Evolutionary conservation across 2,797 vertebrate species (phyloP).

Genomic region (Phataginus tricuspis): DNA sequence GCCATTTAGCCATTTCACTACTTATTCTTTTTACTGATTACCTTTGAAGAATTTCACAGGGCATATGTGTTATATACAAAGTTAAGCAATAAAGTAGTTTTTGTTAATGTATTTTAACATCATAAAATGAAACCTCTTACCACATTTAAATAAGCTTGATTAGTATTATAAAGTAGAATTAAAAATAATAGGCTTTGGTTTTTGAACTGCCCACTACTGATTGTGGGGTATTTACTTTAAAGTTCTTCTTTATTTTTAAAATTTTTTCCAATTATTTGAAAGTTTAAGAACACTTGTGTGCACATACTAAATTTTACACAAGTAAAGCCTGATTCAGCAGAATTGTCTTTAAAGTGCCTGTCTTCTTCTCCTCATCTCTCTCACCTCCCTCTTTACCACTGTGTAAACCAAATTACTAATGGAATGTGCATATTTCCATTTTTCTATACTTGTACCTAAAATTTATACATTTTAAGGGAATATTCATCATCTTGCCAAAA

Average conservation of each 20-base stretch:
- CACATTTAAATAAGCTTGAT: slow-evolving; percentile 10
- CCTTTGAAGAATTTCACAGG: background rate
- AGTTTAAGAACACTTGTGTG: background rate
- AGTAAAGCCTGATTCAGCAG: background rate
- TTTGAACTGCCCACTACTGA: background rate
- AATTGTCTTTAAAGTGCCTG: background rate
- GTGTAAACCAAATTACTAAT: background rate
- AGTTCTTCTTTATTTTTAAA: background rate
- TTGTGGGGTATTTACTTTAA: background rate
- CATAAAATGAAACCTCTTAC: background rate
- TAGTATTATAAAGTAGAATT: background rate
- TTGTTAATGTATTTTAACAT: background rate
- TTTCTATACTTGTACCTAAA: background rate
- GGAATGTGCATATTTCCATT: background rate
- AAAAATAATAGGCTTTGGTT: background rate
- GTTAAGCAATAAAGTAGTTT: background rate
- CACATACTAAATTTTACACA: background rate
- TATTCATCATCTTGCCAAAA: background rate
- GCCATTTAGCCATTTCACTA: background rate
- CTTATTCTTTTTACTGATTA: background rate
- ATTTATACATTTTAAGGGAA: background rate
- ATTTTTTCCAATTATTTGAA: background rate
- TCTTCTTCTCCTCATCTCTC: background rate
- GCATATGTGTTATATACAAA: background rate
- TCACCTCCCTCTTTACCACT: background rate